Percentiles rank a stretch among this genome's conserved stretches.
Conservation (phyloP, 2,888 invertebrate genomes). For the Agonopterix alstromeriana region DNA sequence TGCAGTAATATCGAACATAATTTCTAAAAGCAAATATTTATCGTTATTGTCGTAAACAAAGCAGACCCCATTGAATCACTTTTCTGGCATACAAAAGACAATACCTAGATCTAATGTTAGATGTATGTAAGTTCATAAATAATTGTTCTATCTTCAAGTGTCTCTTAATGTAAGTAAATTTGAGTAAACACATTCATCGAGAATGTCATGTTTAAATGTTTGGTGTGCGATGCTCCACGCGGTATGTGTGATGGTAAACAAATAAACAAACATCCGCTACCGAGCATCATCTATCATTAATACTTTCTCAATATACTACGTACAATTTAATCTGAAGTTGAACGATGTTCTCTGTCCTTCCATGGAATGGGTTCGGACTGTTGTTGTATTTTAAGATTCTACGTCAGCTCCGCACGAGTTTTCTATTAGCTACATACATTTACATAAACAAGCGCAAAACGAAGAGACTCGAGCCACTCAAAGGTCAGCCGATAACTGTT, state of each 20-base stretch:
- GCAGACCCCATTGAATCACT: conserved; percentile 60
- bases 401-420: conserved; percentile 10
- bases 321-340: background rate
- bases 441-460: no score
- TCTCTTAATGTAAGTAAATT: conserved; percentile 69
- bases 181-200: conserved; percentile 58
- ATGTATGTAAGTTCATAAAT: conserved; percentile 71
- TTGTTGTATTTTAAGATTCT: conserved; percentile 48
- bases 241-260: conserved; percentile 5
- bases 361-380: conserved; percentile 36
- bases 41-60: conserved; percentile 34
- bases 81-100: conserved; percentile 76
- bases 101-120: conserved; percentile 78
- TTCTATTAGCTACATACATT: background rate
- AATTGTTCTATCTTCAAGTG: conserved; percentile 75
- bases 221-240: conserved; percentile 29
- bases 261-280: background rate
- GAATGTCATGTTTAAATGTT: conserved; percentile 47
- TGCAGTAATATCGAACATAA: conserved; percentile 52
- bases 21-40: conserved; percentile 26
- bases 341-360: conserved; percentile 23
- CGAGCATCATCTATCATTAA: conserved; percentile 1
- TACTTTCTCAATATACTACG: conserved; percentile 15
- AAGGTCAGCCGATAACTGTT: no score
- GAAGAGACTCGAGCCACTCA: no score